phyloP scores from a whole-genome alignment of 2,797 vertebrate genomes.

The Cynodonichthys magdalenae region DNA sequence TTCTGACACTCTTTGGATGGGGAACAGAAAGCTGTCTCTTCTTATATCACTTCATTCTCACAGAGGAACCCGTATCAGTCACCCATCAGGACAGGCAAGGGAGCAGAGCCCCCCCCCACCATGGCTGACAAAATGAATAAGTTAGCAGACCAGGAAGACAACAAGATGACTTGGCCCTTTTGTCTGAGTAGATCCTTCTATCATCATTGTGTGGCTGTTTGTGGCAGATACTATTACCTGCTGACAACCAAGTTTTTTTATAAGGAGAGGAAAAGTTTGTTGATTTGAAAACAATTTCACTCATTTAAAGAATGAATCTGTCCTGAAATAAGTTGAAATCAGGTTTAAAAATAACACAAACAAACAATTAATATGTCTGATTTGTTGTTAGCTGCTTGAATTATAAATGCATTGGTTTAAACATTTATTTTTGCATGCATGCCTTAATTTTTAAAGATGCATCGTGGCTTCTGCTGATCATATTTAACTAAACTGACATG shows the following conservation, averaged over 20 bases:
- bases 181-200: conserved; percentile 51
- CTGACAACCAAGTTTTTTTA: background rate
- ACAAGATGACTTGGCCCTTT: conserved; percentile 59
- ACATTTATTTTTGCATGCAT: background rate
- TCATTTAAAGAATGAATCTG: background rate
- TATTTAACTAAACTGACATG: background rate
- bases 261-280: conserved; percentile 7
- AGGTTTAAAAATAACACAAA: background rate
- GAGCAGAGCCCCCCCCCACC: conserved; percentile 36
- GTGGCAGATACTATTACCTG: conserved; percentile 26
- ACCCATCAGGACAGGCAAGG: conserved; percentile 34
- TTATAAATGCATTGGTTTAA: background rate
- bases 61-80: conserved; percentile 60
- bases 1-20: conserved; percentile 61
- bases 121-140: conserved; percentile 69
- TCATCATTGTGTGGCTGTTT: conserved; percentile 59
- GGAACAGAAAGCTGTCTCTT: conserved; percentile 71
- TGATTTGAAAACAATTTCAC: conserved; percentile 4
- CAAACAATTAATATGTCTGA: background rate
- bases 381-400: background rate
- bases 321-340: conserved; percentile 14
- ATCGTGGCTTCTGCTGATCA: background rate
- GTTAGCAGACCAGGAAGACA: conserved; percentile 60
- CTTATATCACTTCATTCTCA: conserved; percentile 58
- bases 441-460: background rate